phyloP scores from a whole-genome alignment of 1,140 invertebrate species.

The Trissolcus basalis region DNA sequence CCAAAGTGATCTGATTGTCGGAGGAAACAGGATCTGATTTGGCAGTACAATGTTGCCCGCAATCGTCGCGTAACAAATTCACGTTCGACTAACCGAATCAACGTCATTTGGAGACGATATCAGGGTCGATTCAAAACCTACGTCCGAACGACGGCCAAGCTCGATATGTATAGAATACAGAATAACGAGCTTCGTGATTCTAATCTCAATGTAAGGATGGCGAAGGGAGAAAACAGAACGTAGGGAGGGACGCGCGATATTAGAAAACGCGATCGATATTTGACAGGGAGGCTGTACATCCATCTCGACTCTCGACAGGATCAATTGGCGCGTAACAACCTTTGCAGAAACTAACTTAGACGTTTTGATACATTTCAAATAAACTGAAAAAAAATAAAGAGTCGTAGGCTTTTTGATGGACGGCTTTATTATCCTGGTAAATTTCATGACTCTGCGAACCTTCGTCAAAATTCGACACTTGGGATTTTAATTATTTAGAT shows the following conservation, averaged over 20 bases:
- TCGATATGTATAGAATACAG: conserved; percentile 38
- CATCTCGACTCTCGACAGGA: conserved; percentile 26
- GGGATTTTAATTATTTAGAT: too few relatives aligned
- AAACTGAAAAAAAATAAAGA: too few relatives aligned
- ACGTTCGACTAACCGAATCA: conserved; percentile 41
- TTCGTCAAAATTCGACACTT: too few relatives aligned
- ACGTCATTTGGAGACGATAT: conserved; percentile 24
- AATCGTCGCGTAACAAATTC: conserved; percentile 40
- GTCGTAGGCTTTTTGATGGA: too few relatives aligned
- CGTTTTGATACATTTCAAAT: conserved; percentile 1
- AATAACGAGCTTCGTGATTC: conserved; percentile 51
- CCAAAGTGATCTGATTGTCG: conserved; percentile 30
- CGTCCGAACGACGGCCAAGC: conserved; percentile 24
- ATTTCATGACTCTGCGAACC: too few relatives aligned
- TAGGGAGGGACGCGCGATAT: conserved; percentile 12
- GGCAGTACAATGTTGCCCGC: conserved; percentile 22
- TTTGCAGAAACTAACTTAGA: conserved; percentile 32
- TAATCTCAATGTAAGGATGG: conserved; percentile 39
- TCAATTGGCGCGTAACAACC: conserved; percentile 34
- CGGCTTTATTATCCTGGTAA: too few relatives aligned
- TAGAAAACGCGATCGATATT: conserved; percentile 40
- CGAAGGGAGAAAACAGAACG: conserved; percentile 4
- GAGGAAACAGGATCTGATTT: conserved; percentile 36
- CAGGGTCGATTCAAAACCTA: conserved; percentile 27
- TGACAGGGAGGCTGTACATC: conserved; percentile 22